These are phyloP conservation scores for Ladona fulva DNA, from an alignment of 1,140 invertebrate species.

Conservation along the genomic window DNA sequence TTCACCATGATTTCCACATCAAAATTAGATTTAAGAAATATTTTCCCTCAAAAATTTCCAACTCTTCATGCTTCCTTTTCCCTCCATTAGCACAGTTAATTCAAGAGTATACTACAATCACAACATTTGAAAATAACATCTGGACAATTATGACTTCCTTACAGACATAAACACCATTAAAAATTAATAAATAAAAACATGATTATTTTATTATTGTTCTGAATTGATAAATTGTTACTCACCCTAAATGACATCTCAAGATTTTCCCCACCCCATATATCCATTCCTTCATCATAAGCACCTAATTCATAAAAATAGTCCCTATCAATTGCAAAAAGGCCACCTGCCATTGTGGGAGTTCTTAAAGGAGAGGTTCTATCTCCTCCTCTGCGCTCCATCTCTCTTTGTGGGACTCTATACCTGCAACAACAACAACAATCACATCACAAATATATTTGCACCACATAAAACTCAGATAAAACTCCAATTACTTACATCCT, in stretches of 20 bases:
- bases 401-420: conserved; percentile 91
- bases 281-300: conserved; percentile 97
- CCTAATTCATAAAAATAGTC: conserved; percentile 97
- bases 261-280: conserved; percentile 99
- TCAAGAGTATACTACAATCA: too few relatives aligned
- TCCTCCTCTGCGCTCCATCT: conserved; percentile 80
- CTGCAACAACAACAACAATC: conserved; percentile 38
- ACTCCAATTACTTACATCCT: background rate
- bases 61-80: too few relatives aligned
- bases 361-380: conserved; percentile 83
- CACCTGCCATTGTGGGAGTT: conserved; percentile 99
- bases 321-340: conserved; percentile 91
- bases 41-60: too few relatives aligned
- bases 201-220: too few relatives aligned
- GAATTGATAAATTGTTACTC: conserved; percentile 34
- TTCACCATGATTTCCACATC: too few relatives aligned
- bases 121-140: too few relatives aligned
- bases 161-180: too few relatives aligned
- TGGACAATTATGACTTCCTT: too few relatives aligned
- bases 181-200: too few relatives aligned
- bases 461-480: background rate
- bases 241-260: conserved; percentile 98
- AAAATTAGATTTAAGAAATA: too few relatives aligned
- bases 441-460: background rate
- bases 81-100: too few relatives aligned